Evolutionary conservation across 2,888 invertebrate genomes (phyloP).

Genomic region (Orchesella flavescens): DNA sequence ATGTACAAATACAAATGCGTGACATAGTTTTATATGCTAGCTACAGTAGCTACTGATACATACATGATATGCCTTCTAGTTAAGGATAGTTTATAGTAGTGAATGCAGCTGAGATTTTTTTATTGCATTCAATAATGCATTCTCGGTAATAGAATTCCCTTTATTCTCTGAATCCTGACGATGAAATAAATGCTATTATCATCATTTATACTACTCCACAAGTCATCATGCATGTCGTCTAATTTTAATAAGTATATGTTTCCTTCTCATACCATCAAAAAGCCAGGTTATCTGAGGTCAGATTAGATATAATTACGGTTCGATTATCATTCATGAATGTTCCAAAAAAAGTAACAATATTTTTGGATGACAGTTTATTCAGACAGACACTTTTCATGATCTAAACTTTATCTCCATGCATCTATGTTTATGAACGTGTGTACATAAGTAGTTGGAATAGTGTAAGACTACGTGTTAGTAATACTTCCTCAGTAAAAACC

Average conservation of each 20-base stretch:
- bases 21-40: not conserved
- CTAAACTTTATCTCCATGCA: no score
- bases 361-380: not conserved
- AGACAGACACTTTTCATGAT: not conserved
- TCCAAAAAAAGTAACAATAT: not conserved
- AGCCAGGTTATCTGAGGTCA: conserved; percentile 33
- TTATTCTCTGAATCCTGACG: no score
- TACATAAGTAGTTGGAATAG: no score
- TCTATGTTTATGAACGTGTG: no score
- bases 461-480: no score
- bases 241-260: conserved; percentile 44
- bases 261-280: not conserved
- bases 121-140: not conserved
- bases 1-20: conserved; percentile 6
- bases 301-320: conserved; percentile 21
- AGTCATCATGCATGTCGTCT: conserved; percentile 55
- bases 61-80: no score
- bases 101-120: not conserved
- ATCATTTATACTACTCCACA: not conserved
- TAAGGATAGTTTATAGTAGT: no score
- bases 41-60: not conserved
- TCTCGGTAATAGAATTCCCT: not conserved
- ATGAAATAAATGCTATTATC: not conserved
- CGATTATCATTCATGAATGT: conserved; percentile 4
- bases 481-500: no score